Base-by-base conservation (phyloP, 2,113 vertebrate genomes). In the Irena cyanogastra region DNA sequence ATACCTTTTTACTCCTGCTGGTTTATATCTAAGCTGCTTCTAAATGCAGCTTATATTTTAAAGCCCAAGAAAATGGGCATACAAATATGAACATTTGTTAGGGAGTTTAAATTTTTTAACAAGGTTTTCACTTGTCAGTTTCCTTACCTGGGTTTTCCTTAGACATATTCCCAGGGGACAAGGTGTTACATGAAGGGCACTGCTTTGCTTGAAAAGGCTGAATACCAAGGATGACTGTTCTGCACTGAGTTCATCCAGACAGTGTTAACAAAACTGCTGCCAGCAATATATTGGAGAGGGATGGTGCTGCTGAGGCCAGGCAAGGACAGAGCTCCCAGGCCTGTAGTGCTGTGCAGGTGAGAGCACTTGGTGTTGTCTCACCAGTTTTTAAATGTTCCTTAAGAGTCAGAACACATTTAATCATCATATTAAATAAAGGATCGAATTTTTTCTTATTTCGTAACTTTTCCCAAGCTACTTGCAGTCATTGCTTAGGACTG, bases 351-450 rank as follows among this genome's bases (percentile, higher is more conserved):
- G 13, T 19, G 39, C 19, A 49, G 65, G 17, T 3, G 3, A n/a
- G 18, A 80, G 31, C 37, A 14, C 24, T 26, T 0, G 0, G 6
- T 2, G 42, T 4, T 26, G 10, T 41, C 60, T 74, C 1, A 0
- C n/a, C n/a, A n/a, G n/a, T n/a, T n/a, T n/a, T n/a, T n/a, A n/a
- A n/a, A n/a, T n/a, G n/a, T n/a, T n/a, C n/a, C n/a, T n/a, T n/a
- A n/a, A n/a, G n/a, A n/a, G n/a, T n/a, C n/a, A n/a, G n/a, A n/a
- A n/a, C n/a, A n/a, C n/a, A n/a, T n/a, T n/a, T n/a, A n/a, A n/a
- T n/a, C n/a, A n/a, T n/a, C n/a, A n/a, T n/a, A n/a, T n/a, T n/a
- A n/a, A n/a, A n/a, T n/a, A n/a, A n/a, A n/a, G n/a, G n/a, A n/a
- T n/a, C n/a, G n/a, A n/a, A n/a, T n/a, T n/a, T n/a, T n/a, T n/a